phyloP scores from a whole-genome alignment of 2,888 invertebrate species.

The Lasioglossum malachurum region DNA sequence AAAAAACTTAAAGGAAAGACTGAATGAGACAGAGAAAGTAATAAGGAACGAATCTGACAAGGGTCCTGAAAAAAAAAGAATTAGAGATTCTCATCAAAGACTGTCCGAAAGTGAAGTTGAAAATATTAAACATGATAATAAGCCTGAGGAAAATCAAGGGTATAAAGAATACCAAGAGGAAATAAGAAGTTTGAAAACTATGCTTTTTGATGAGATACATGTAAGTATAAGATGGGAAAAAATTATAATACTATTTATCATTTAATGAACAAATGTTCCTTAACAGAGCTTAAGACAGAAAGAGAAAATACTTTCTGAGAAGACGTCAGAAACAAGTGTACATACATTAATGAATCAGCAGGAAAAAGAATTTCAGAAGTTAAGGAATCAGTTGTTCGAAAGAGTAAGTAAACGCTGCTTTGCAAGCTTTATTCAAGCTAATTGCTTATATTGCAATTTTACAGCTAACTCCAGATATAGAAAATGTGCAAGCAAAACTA shows the following conservation, averaged over 20 bases:
- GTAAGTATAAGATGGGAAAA: conserved; percentile 63
- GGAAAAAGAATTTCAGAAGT: conserved; percentile 85
- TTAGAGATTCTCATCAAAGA: conserved; percentile 40
- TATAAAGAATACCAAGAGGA: conserved; percentile 78
- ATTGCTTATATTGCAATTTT: conserved; percentile 25
- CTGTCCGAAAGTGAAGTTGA: conserved; percentile 57
- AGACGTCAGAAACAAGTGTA: conserved; percentile 82
- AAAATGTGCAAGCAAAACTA: conserved; percentile 76
- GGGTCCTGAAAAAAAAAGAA: conserved; percentile 81
- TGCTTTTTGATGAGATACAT: conserved; percentile 80
- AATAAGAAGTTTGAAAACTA: conserved; percentile 75
- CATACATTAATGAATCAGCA: conserved; percentile 86
- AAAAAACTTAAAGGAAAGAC: conserved; percentile 88
- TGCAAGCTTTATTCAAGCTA: background rate
- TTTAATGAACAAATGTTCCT: conserved; percentile 30
- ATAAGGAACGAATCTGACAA: conserved; percentile 84
- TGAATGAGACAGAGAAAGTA: conserved; percentile 87
- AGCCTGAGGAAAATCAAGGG: conserved; percentile 65
- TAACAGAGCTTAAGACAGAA: conserved; percentile 75
- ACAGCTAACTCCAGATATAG: conserved; percentile 77
- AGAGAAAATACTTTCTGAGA: conserved; percentile 73
- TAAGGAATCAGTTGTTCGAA: conserved; percentile 86
- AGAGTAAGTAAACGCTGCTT: conserved; percentile 51
- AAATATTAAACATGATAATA: conserved; percentile 46
- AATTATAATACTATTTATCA: background rate